Evolutionary conservation across 1,140 invertebrate species (phyloP).

Genomic region (Pachyrhynchus sulphureomaculatus): DNA sequence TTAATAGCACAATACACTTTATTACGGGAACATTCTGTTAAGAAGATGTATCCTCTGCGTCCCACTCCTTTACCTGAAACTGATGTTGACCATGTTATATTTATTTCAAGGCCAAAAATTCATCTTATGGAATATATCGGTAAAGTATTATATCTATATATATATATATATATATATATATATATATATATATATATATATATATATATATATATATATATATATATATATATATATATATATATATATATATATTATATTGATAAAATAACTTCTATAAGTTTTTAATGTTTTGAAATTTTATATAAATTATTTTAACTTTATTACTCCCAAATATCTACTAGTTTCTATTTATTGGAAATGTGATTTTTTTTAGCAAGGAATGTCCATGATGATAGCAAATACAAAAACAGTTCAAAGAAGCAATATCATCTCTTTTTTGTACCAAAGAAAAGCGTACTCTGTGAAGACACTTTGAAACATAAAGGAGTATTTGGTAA

Average conservation of each 20-base stretch:
- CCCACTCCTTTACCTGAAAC: slow-evolving; percentile 66
- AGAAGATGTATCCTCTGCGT: slow-evolving; percentile 75
- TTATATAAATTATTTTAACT: not conserved
- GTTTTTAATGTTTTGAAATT: not conserved
- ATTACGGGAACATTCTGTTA: slow-evolving; percentile 76
- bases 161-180: too few species aligned
- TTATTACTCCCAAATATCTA: too few species aligned
- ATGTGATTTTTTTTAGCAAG: slow-evolving; percentile 61
- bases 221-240: too few species aligned
- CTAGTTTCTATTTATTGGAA: too few species aligned
- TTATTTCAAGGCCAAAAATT: slow-evolving; percentile 81
- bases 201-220: too few species aligned
- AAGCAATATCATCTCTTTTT: slow-evolving; percentile 81
- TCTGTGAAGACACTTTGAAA: slow-evolving; percentile 83
- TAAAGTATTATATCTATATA: slow-evolving; percentile 12
- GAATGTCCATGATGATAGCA: slow-evolving; percentile 70
- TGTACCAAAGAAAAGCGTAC: slow-evolving; percentile 81
- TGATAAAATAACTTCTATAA: not conserved
- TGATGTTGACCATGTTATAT: slow-evolving; percentile 83
- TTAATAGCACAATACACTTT: slow-evolving; percentile 81
- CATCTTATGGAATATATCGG: slow-evolving; percentile 79
- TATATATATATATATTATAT: too few species aligned
- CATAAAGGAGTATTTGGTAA: slow-evolving; percentile 79
- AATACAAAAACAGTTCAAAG: slow-evolving; percentile 48
- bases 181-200: too few species aligned